These are phyloP conservation scores for Stenopsyche tienmushanensis DNA, from an alignment of 1,140 invertebrate genomes.

Conservation along the genomic window DNA sequence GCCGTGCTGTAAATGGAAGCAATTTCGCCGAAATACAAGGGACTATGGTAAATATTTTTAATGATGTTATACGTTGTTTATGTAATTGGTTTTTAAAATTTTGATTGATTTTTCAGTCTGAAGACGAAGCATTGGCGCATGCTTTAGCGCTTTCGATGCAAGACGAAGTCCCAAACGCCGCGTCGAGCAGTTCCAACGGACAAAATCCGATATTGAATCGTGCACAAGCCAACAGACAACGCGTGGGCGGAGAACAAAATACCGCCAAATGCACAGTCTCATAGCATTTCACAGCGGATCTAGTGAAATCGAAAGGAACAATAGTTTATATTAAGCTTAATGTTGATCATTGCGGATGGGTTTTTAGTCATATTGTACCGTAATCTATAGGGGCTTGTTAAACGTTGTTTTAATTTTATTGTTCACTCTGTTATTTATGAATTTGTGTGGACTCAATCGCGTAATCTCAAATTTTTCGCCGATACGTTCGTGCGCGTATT, in stretches of 20 bases:
- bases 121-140: slow-evolving; percentile 84
- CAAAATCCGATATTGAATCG: slow-evolving; percentile 19
- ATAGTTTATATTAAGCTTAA: no score
- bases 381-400: no score
- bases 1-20: slow-evolving; percentile 36
- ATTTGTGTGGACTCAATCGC: no score
- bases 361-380: no score
- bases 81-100: slow-evolving; percentile 15
- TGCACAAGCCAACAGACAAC: slow-evolving; percentile 43
- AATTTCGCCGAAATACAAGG: slow-evolving; percentile 58
- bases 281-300: slow-evolving; percentile 41
- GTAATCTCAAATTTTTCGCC: no score
- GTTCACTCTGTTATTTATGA: no score
- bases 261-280: slow-evolving; percentile 49
- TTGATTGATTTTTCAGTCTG: slow-evolving; percentile 55
- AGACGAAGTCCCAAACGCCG: slow-evolving; percentile 47
- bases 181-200: slow-evolving; percentile 38
- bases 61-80: slow-evolving; percentile 2
- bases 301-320: no score
- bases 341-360: no score
- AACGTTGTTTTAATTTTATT: no score
- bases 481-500: no score
- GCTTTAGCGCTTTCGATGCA: slow-evolving; percentile 79
- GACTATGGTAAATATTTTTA: slow-evolving; percentile 56
- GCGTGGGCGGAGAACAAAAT: slow-evolving; percentile 51